A percentile compares a stretch with the other conserved stretches of the same genome.
Evolutionary conservation across 2,888 invertebrate species (phyloP).

Genomic region (Invenusta paracnida): DNA sequence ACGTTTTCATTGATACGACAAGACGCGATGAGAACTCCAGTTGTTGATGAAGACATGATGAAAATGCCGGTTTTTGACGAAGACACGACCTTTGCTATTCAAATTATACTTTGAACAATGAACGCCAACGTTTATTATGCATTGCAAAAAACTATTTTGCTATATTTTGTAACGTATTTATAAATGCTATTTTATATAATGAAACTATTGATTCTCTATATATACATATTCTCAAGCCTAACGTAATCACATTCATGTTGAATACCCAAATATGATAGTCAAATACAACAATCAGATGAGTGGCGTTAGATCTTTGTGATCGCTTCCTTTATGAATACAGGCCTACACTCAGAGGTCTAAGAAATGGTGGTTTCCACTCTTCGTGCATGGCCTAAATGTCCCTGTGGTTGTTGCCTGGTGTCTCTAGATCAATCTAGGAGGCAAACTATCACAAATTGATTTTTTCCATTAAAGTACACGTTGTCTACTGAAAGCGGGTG

Average conservation of each 20-base stretch:
- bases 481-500: neutral
- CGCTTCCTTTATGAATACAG: neutral
- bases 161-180: too few species aligned
- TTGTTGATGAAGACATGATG: too few species aligned
- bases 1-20: too few species aligned
- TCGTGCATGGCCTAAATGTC: neutral
- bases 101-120: too few species aligned
- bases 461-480: neutral
- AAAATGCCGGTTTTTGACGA: too few species aligned
- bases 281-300: neutral
- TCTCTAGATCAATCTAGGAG: neutral
- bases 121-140: too few species aligned
- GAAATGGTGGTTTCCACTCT: neutral
- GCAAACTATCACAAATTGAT: conserved; percentile 8
- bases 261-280: neutral
- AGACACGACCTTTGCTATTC: too few species aligned
- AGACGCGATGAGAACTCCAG: too few species aligned
- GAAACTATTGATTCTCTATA: too few species aligned
- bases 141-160: too few species aligned
- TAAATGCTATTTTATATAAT: too few species aligned
- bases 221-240: neutral
- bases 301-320: neutral
- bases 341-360: neutral
- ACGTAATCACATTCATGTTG: neutral
- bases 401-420: neutral